phyloP scores from a whole-genome alignment of 53 echinoderm and acorn worm genomes.

The Temnopleurus reevesii region DNA sequence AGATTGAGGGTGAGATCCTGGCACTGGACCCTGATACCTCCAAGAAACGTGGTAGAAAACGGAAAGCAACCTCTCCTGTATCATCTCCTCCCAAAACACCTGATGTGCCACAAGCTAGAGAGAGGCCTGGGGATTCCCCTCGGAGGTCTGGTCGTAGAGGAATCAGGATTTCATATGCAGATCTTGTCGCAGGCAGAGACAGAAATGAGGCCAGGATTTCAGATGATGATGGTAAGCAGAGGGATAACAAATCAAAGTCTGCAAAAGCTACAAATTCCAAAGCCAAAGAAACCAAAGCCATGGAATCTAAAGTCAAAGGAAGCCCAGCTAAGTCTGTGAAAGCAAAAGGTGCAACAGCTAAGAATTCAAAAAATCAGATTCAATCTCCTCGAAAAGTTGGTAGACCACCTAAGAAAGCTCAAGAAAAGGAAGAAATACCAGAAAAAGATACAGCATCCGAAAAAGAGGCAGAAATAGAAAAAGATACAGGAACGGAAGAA shows the following conservation, averaged over 20 bases:
- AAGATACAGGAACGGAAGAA: background rate
- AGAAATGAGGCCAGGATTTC: constrained; percentile 20
- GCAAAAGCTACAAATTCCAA: background rate
- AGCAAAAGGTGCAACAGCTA: background rate
- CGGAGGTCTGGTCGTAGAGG: constrained; percentile 50
- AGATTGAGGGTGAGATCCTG: background rate
- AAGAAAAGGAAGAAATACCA: background rate
- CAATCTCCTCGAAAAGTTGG: background rate
- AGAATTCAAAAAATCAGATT: too few relatives aligned
- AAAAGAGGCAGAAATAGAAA: background rate
- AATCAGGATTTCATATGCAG: constrained; percentile 49
- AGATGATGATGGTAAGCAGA: background rate
- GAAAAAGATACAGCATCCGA: background rate
- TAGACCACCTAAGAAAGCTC: background rate
- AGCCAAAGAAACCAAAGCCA: background rate
- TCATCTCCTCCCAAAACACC: background rate
- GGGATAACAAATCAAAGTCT: too few relatives aligned
- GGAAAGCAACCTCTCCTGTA: background rate
- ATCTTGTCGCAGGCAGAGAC: constrained; percentile 32
- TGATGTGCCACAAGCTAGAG: background rate
- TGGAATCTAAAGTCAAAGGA: background rate
- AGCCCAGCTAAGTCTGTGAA: background rate
- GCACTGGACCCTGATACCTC: background rate
- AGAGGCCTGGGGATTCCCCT: background rate
- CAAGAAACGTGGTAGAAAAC: constrained; percentile 17